phyloP scores from a whole-genome alignment of 2,888 invertebrate genomes.

The Leptarthrus brevirostris region DNA sequence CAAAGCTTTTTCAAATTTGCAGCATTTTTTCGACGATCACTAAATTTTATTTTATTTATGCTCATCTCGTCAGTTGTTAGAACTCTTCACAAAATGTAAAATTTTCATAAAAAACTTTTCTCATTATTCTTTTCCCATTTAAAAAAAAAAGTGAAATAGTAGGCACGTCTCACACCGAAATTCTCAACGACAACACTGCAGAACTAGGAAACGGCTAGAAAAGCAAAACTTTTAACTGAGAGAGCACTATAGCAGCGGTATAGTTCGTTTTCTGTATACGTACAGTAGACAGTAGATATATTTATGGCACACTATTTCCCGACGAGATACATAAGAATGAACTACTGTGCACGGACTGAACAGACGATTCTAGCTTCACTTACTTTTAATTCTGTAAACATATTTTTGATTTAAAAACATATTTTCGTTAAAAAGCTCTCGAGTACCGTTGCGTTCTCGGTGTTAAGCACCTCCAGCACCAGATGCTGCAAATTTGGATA shows the following conservation, averaged over 20 bases:
- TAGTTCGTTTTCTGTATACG: background rate
- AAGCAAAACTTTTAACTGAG: constrained; percentile 28
- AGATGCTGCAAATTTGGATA: background rate
- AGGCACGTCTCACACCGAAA: constrained; percentile 32
- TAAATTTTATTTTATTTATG: background rate
- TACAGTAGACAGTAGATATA: constrained; percentile 3
- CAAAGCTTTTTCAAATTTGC: background rate
- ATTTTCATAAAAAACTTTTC: background rate
- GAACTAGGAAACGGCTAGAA: constrained; percentile 44
- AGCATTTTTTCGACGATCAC: background rate
- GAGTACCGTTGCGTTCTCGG: background rate
- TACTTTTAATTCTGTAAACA: constrained; percentile 33
- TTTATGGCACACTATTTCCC: constrained; percentile 38
- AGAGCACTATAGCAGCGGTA: constrained; percentile 13
- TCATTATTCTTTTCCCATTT: background rate
- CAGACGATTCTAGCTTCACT: background rate
- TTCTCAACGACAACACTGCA: constrained; percentile 43
- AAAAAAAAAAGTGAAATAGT: background rate
- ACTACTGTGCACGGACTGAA: constrained; percentile 22
- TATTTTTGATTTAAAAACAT: constrained; percentile 16
- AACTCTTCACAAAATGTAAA: background rate
- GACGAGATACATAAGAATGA: background rate
- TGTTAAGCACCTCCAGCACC: background rate
- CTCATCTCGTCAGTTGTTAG: no score
- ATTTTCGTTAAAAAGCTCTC: background rate